A percentile compares a stretch with the other conserved stretches of the same genome.
Conservation (phyloP, 2,797 vertebrate species). For the Siniperca obscura region DNA sequence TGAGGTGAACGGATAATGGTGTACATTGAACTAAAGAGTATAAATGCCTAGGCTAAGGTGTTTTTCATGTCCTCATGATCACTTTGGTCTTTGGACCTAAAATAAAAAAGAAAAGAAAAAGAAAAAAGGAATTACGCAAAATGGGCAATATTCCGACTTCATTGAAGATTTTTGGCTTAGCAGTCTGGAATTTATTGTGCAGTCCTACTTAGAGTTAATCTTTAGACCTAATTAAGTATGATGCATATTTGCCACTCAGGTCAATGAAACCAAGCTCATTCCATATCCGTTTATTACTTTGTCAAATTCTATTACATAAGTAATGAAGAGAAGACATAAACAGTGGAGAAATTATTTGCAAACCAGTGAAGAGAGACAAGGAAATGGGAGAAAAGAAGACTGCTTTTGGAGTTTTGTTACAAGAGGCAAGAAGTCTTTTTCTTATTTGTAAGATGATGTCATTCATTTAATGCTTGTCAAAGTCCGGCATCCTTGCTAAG, state of each 20-base stretch:
- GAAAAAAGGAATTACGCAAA: slow-evolving; percentile 29
- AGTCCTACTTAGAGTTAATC: slow-evolving; percentile 67
- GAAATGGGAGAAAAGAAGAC: slow-evolving; percentile 15
- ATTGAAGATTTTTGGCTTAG: slow-evolving; percentile 51
- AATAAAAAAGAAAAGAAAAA: slow-evolving; percentile 29
- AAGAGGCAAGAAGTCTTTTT: background rate
- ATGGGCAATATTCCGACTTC: slow-evolving; percentile 33
- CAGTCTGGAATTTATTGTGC: slow-evolving; percentile 56
- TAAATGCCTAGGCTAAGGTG: background rate
- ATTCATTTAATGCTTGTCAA: slow-evolving; percentile 20
- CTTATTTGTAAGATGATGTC: slow-evolving; percentile 1
- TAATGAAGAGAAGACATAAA: slow-evolving; percentile 57
- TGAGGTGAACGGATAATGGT: background rate
- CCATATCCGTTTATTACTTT: slow-evolving; percentile 58
- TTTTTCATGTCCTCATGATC: slow-evolving; percentile 30
- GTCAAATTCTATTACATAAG: slow-evolving; percentile 61
- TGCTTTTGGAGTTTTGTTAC: slow-evolving; percentile 13
- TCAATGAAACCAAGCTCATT: slow-evolving; percentile 63
- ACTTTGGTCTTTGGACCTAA: slow-evolving; percentile 34
- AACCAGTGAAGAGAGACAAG: slow-evolving; percentile 29
- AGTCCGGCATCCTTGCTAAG: slow-evolving; percentile 4
- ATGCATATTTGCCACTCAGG: slow-evolving; percentile 58
- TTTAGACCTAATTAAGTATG: slow-evolving; percentile 73
- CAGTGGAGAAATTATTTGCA: slow-evolving; percentile 44
- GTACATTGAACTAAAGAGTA: slow-evolving; percentile 12